Conservation (phyloP, 1,140 invertebrate species). For the Reticulitermes speratus region DNA sequence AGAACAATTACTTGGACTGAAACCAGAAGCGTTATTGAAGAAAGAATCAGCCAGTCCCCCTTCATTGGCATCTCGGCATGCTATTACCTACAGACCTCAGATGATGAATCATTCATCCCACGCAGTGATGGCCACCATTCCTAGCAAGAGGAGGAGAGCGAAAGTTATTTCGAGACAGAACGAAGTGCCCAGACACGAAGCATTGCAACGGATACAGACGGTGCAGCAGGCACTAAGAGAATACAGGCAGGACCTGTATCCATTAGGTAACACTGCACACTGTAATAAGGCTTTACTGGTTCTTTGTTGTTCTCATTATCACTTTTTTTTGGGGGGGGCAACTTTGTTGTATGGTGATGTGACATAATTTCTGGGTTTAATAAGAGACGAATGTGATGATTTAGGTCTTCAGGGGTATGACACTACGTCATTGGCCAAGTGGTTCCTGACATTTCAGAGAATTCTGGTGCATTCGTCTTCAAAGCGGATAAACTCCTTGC, state of each 20-base stretch:
- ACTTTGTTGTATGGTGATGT: no score
- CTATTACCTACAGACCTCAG: slow-evolving; percentile 20
- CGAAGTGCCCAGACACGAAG: slow-evolving; percentile 39
- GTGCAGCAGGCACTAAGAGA: slow-evolving; percentile 38
- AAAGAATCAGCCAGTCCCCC: slow-evolving; percentile 20
- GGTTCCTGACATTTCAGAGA: no score
- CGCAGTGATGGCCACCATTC: slow-evolving; percentile 17
- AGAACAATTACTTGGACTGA: slow-evolving; percentile 34
- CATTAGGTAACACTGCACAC: slow-evolving; percentile 44
- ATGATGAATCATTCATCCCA: neutral
- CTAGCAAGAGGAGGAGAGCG: slow-evolving; percentile 3
- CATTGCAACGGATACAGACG: slow-evolving; percentile 41
- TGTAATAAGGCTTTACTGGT: neutral
- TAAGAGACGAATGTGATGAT: no score
- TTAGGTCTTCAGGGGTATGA: no score
- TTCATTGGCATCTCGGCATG: slow-evolving; percentile 1
- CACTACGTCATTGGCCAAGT: no score
- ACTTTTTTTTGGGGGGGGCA: no score
- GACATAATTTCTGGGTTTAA: no score
- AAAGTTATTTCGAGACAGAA: slow-evolving; percentile 19
- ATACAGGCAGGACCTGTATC: slow-evolving; percentile 45
- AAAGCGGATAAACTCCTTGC: no score
- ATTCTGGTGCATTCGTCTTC: no score
- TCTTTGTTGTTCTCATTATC: no score
- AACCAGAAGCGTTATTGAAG: slow-evolving; percentile 22